Evolutionary conservation across 1,140 invertebrate genomes (phyloP), one percentile per base, ranked within the genome.

Genomic region (Gryllus bimaculatus): DNA sequence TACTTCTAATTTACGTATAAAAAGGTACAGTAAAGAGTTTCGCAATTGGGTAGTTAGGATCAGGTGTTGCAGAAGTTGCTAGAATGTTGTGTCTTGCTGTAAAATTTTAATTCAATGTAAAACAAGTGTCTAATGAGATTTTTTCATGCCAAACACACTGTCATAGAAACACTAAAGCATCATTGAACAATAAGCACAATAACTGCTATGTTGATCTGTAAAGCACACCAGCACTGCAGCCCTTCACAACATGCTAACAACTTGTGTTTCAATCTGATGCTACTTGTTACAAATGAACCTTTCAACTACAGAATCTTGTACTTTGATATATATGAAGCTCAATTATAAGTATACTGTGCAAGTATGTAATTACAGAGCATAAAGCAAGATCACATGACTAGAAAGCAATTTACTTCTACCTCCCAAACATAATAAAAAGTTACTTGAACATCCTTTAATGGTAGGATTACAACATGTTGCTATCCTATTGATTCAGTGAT

Each of bases 351-450:
- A 75, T 78, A 74, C 74, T 80, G 79, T 77, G 79, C 79, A 79
- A 66, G 75, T 79, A 79, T 26, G 74, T 79, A 79, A 79, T 79
- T 81, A 80, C 79, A 73, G 79, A 80, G 81, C 79, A 79, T 80
- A 83, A 83, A 83, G 83, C 83, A 82, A 79, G 81, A 83, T 83
- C 83, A 83, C 83, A 83, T 83, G 83, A 83, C 83, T 75, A 48
- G 49, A 79, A 82, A 83, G 82, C 82, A 78, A 39, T 76, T 47
- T 78, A 66, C 54, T 3, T 18, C 54, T 66, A 66, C 54, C 54
- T 66, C 54, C 18, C 54, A 66, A 18, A 13, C 26, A 39, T 39
- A 39, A 39, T 39, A 39, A 39, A 39, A 39, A 39, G 26, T 39
- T 39, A 39, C 26, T 39, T 39, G 1, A 39, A 39, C 26, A 39